These are phyloP conservation scores for Drosophila meridionalis DNA, from an alignment of 2,888 invertebrate species.

Conservation along the genomic window DNA sequence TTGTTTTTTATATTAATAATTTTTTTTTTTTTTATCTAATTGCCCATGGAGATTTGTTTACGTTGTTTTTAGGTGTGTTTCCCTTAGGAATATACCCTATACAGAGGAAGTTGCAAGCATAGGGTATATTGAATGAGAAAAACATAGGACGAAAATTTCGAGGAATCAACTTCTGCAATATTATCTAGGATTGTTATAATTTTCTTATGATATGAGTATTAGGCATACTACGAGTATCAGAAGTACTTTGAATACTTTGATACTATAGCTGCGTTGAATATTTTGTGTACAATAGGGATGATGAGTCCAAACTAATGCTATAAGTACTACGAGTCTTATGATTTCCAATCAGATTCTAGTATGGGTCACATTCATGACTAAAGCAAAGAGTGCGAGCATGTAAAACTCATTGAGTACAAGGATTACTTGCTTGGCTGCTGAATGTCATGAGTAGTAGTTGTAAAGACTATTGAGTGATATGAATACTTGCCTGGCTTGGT, in stretches of 20 bases:
- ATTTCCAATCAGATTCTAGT: too few relatives aligned
- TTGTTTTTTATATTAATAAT: slow-evolving; percentile 4
- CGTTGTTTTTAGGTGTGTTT: slow-evolving; percentile 28
- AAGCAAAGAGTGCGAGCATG: too few relatives aligned
- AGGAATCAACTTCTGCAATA: too few relatives aligned
- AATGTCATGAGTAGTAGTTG: neutral
- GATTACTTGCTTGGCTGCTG: neutral
- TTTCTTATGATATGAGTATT: too few relatives aligned
- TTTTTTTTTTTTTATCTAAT: slow-evolving; percentile 28
- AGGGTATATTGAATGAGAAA: neutral
- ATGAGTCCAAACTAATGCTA: neutral
- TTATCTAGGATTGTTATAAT: too few relatives aligned
- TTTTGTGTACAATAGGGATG: too few relatives aligned
- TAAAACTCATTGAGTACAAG: neutral
- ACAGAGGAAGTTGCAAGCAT: neutral
- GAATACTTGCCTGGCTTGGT: neutral
- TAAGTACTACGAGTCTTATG: neutral
- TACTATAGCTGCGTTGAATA: too few relatives aligned
- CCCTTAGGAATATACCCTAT: neutral
- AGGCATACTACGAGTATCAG: neutral
- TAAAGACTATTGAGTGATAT: neutral
- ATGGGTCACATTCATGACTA: neutral
- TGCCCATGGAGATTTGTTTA: slow-evolving; percentile 41
- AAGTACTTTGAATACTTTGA: neutral
- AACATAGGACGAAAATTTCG: neutral